phyloP scores from a whole-genome alignment of 2,797 vertebrate genomes.

The Hybognathus amarus region DNA sequence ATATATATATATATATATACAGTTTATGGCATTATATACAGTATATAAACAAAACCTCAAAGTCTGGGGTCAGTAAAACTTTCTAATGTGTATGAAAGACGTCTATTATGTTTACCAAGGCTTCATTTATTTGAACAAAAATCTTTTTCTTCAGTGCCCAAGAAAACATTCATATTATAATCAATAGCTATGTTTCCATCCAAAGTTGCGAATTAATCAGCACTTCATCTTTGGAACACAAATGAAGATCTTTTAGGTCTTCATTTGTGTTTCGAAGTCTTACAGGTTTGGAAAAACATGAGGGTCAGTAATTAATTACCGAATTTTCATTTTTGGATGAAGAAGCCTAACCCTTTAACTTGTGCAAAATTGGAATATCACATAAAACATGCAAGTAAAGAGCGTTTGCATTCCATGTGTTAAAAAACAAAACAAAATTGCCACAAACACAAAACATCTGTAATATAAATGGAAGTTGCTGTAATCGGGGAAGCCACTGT shows the following conservation, averaged over 20 bases:
- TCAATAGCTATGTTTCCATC: background rate
- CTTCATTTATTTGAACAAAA: background rate
- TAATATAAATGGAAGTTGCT: background rate
- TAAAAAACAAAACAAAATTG: background rate
- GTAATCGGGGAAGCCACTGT: background rate
- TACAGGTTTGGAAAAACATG: no score
- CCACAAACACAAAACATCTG: background rate
- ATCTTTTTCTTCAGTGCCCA: background rate
- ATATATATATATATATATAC: no score
- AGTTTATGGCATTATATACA: background rate
- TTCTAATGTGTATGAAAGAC: background rate
- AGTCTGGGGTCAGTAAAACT: background rate
- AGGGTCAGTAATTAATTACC: no score
- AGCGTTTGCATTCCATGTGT: background rate
- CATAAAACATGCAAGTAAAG: background rate
- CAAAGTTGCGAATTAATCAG: background rate
- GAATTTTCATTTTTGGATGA: no score
- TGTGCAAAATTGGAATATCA: background rate
- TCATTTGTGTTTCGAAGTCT: no score
- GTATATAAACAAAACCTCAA: no score
- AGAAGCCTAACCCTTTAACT: background rate
- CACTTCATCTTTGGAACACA: no score
- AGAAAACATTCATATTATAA: background rate
- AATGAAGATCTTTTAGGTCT: no score
- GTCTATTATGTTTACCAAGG: background rate